phyloP scores from a whole-genome alignment of 2,113 vertebrate species.

The Erinaceus europaeus region DNA sequence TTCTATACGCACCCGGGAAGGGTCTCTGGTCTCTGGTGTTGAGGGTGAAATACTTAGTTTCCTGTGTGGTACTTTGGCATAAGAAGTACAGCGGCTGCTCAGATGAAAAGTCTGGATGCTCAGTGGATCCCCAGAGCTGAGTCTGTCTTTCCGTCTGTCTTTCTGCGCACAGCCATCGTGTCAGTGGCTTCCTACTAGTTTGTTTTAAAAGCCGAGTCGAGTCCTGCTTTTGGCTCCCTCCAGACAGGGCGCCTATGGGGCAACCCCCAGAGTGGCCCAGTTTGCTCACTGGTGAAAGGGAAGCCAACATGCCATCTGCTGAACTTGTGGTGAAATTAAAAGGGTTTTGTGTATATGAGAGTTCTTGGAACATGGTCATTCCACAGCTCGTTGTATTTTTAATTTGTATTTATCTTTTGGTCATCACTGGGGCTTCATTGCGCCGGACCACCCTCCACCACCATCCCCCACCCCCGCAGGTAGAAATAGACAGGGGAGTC shows the following conservation, averaged over 20 bases:
- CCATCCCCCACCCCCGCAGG: no score
- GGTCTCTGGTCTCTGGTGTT: background rate
- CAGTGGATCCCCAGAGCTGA: background rate
- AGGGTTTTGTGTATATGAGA: background rate
- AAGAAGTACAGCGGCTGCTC: background rate
- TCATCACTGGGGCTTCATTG: no score
- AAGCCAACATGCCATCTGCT: background rate
- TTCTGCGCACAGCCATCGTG: no score
- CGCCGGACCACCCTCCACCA: no score
- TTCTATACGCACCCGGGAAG: background rate
- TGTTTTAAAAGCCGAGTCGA: no score
- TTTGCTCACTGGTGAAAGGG: background rate
- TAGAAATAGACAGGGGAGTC: no score
- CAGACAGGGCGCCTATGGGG: fast-evolving
- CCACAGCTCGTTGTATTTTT: no score
- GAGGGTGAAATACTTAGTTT: background rate
- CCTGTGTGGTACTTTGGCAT: background rate
- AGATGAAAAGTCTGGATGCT: background rate
- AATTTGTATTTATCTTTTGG: no score
- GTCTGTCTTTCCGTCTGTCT: no score
- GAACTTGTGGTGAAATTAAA: background rate
- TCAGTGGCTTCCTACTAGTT: no score
- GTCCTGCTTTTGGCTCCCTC: fast-evolving
- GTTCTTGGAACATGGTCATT: background rate
- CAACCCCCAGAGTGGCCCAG: background rate